These are phyloP conservation scores for Batillaria attramentaria DNA, from an alignment of 1,140 invertebrate species.

Conservation along the genomic window DNA sequence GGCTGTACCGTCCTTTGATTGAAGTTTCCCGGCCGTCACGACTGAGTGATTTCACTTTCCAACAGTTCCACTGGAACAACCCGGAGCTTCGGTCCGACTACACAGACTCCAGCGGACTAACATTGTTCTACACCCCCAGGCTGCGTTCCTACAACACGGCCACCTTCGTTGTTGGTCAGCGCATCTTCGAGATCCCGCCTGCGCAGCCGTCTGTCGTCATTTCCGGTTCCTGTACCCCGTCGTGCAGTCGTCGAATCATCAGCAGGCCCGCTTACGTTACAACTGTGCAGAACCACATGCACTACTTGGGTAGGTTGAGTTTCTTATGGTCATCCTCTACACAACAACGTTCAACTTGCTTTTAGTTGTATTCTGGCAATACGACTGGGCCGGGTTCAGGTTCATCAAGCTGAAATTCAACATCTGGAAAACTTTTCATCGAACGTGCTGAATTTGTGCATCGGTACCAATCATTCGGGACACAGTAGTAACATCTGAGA, in stretches of 20 bases:
- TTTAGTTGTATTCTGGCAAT: no score
- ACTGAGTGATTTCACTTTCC: no score
- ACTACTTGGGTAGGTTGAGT: constrained; percentile 50
- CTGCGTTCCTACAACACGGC: constrained; percentile 36
- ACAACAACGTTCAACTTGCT: no score
- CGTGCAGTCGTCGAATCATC: constrained; percentile 36
- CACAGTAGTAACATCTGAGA: no score
- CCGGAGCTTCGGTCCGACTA: constrained; percentile 33
- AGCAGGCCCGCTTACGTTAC: constrained; percentile 42
- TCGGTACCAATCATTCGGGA: no score
- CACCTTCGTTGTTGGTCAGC: constrained; percentile 47
- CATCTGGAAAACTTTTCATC: no score
- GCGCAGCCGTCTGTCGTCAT: constrained; percentile 18
- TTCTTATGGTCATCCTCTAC: no score
- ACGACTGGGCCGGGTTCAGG: no score
- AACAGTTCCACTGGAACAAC: constrained; percentile 57
- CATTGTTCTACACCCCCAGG: constrained; percentile 41
- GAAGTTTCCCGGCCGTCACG: no score
- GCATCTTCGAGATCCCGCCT: constrained; percentile 44
- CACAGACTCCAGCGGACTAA: constrained; percentile 49
- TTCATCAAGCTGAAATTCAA: no score
- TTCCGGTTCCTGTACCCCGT: constrained; percentile 31
- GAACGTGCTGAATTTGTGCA: no score
- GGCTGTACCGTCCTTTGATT: no score
- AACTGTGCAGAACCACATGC: constrained; percentile 51